Percentiles rank a stretch among this genome's conserved stretches.
phyloP scores from a whole-genome alignment of 1,140 invertebrate species.

The Drosophila orena region DNA sequence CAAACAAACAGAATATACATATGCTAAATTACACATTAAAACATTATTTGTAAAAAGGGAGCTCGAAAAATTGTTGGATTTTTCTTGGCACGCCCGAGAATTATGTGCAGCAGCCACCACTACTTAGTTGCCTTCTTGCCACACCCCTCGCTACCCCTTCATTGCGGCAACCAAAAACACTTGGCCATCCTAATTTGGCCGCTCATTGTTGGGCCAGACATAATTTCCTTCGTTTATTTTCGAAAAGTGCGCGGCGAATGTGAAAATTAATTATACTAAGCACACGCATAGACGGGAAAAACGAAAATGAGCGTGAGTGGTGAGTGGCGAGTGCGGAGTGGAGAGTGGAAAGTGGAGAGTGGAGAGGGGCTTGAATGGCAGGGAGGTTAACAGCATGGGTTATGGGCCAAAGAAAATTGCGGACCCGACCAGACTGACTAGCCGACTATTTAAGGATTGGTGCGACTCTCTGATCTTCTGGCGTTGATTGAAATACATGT shows the following conservation, averaged over 20 bases:
- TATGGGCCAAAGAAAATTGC: constrained; percentile 28
- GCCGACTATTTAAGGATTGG: constrained; percentile 55
- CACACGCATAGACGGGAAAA: constrained; percentile 23
- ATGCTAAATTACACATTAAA: constrained; percentile 69
- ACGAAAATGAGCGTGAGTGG: constrained; percentile 3
- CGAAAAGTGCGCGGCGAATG: constrained; percentile 58
- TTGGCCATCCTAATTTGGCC: constrained; percentile 50
- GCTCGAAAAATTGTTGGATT: constrained; percentile 29
- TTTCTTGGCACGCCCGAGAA: constrained; percentile 65
- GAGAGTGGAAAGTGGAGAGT: too few relatives aligned
- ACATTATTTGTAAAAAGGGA: constrained; percentile 51
- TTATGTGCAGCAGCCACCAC: constrained; percentile 47
- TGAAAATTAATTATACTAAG: constrained; percentile 73
- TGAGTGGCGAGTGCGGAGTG: not conserved
- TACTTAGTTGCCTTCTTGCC: constrained; percentile 28
- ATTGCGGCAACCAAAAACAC: constrained; percentile 1
- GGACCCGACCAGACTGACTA: constrained; percentile 15
- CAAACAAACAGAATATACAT: constrained; percentile 46
- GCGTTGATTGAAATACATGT: constrained; percentile 48
- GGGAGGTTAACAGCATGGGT: constrained; percentile 38
- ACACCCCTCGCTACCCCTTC: not conserved
- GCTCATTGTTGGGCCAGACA: constrained; percentile 56
- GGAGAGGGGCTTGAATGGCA: not conserved
- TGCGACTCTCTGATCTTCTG: constrained; percentile 40
- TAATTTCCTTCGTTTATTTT: constrained; percentile 54